Percentiles rank a stretch among this genome's conserved stretches.
Conservation (phyloP, 2,113 vertebrate species). For the Bujurquina vittata region DNA sequence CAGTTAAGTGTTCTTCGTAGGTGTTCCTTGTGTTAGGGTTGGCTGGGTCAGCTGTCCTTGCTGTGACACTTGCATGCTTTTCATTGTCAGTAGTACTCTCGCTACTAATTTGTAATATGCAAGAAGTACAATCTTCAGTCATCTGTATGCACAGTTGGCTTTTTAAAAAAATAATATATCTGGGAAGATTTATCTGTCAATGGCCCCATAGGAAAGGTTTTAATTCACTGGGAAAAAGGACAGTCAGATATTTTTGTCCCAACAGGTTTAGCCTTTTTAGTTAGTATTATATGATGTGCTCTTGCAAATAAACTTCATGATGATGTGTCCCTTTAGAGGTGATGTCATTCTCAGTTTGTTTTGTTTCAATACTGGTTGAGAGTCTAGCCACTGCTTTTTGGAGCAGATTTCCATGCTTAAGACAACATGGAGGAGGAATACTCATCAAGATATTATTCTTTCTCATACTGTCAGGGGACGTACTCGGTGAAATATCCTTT, state of each 20-base stretch:
- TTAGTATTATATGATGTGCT: not conserved
- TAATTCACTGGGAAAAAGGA: slow-evolving; percentile 3
- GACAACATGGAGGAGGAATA: slow-evolving; percentile 54
- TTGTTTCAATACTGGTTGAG: slow-evolving; percentile 46
- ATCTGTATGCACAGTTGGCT: slow-evolving; percentile 5
- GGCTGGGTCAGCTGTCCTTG: slow-evolving; percentile 9
- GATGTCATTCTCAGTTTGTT: slow-evolving; percentile 53
- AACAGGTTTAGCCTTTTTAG: slow-evolving; percentile 1
- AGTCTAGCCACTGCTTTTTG: slow-evolving; percentile 44
- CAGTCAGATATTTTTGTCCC: not conserved
- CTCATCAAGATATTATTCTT: slow-evolving; percentile 65
- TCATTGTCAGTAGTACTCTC: slow-evolving; percentile 43
- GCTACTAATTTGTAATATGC: slow-evolving; percentile 52
- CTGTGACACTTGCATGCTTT: slow-evolving; percentile 28
- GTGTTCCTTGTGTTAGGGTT: slow-evolving; percentile 53
- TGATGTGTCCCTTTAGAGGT: slow-evolving; percentile 2
- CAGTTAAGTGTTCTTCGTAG: slow-evolving; percentile 68
- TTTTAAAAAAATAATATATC: too few relatives aligned
- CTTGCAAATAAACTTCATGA: not conserved
- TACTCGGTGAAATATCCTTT: slow-evolving; percentile 37
- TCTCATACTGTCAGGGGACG: slow-evolving; percentile 55
- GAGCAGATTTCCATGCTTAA: slow-evolving; percentile 45
- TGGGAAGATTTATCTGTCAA: not conserved
- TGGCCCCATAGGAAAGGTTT: not conserved
- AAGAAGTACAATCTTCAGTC: slow-evolving; percentile 59